Conservation (phyloP, 1,140 invertebrate species). For the Eupristina koningsbergeri region DNA sequence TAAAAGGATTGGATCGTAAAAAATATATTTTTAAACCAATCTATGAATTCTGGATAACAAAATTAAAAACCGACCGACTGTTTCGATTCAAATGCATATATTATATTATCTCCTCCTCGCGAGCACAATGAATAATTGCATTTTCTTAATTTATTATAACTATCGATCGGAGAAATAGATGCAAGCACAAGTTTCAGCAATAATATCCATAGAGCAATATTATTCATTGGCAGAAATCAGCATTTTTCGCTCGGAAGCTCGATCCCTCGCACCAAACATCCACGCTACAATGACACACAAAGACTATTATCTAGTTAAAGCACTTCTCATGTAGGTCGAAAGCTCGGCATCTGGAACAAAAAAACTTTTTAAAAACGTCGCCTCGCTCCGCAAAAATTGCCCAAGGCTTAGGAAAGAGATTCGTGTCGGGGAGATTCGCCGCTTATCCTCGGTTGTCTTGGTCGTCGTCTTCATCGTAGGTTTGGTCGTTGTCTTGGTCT, state of each 20-base stretch:
- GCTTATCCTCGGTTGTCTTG: not conserved
- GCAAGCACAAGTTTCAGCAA: not conserved
- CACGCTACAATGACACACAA: not conserved
- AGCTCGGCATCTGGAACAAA: not conserved
- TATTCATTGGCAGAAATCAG: not conserved
- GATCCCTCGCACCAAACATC: not conserved
- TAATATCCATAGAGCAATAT: not conserved
- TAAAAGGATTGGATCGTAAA: too few species aligned
- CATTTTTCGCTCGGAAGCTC: not conserved
- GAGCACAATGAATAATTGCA: too few species aligned
- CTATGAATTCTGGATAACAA: too few species aligned
- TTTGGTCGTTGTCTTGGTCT: not conserved
- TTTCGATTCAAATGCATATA: too few species aligned
- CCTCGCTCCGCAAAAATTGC: slow-evolving; percentile 13
- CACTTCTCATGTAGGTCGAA: slow-evolving; percentile 31
- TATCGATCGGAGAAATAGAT: not conserved
- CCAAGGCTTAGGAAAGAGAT: not conserved
- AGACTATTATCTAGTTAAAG: slow-evolving; percentile 24
- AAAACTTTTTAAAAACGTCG: slow-evolving; percentile 5
- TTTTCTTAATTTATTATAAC: too few species aligned
- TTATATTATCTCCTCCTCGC: too few species aligned
- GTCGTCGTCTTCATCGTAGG: too few species aligned
- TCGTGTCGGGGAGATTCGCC: not conserved
- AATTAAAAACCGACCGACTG: too few species aligned
- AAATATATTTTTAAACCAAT: too few species aligned